Evolutionary conservation across 2,113 vertebrate genomes (phyloP), one percentile per base, ranked within the genome.

Genomic region (Ptilonorhynchus violaceus): DNA sequence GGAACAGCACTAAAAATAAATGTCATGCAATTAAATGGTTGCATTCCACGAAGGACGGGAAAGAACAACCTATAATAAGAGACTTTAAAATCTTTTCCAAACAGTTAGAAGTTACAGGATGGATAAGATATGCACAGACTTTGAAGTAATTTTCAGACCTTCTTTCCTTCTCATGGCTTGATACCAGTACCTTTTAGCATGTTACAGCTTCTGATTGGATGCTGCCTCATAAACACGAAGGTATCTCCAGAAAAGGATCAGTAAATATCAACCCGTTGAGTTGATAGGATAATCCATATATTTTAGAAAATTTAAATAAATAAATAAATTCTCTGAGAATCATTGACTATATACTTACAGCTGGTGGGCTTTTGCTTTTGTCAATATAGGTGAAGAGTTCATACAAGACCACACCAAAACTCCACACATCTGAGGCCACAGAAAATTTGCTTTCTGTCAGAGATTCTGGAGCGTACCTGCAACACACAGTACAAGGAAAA

Each of bases 391-490:
- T 99, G 97, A 99, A 99, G 87, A 99, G 99, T 90, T 99, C 99
- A 69, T 99, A 99, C 3, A 99, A 97, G 85, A 99, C 99, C 4
- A 99, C 99, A 53, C 99, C 99, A 75, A 99, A 99, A 81, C 99
- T 99, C 99, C 99, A 99, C 59, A 99, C 98, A 67, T 99, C 99
- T 42, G 99, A 99, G 3, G 98, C 99, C 95, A 99, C 99, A 30
- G 99, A 99, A 98, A 99, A 99, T 96, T 99, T 99, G 94, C 99
- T 99, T 95, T 99, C 99, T 19, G 99, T 99, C 97, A 99, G 97
- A n/a, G 99, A 99, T 92, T 99, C 99, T 15, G 99, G 99, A 68
- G 99, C 99, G 31, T 99, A 99, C 99, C 99, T 99, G 87, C 11
- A 98, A 96, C 4, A 91, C 8, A 95, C 3, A 4, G 13, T 50